Evolutionary conservation across 1,140 invertebrate species (phyloP).

Genomic region (Cydia pomonella): DNA sequence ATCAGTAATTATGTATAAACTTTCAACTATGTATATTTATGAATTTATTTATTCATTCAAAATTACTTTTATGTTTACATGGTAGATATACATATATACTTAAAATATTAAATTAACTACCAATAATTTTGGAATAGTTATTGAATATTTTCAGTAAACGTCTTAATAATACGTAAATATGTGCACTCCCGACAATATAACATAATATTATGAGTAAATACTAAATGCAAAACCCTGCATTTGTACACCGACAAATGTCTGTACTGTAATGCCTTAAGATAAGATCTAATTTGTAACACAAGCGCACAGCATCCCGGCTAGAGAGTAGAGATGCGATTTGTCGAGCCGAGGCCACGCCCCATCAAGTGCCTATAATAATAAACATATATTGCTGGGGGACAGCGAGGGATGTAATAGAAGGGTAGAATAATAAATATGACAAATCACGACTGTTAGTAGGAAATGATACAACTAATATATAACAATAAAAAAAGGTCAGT

Average conservation of each 20-base stretch:
- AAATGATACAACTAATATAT: background rate
- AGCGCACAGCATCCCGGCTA: constrained; percentile 2
- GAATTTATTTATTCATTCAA: too few species aligned
- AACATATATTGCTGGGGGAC: background rate
- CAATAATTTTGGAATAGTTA: background rate
- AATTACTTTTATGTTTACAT: too few species aligned
- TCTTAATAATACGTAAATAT: too few species aligned
- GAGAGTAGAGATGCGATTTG: constrained; percentile 13
- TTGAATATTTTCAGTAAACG: background rate
- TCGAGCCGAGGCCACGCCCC: background rate
- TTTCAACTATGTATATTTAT: constrained; percentile 12
- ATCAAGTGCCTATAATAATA: background rate
- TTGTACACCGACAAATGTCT: background rate
- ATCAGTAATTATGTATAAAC: background rate
- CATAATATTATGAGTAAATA: background rate
- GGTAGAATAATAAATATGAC: constrained; percentile 41
- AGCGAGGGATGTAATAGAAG: constrained; percentile 13
- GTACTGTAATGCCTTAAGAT: background rate
- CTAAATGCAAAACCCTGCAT: background rate
- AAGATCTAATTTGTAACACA: background rate
- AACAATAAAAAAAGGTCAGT: background rate
- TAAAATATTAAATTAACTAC: background rate
- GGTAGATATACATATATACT: too few species aligned
- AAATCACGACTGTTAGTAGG: constrained; percentile 46
- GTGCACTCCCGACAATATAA: background rate